phyloP scores from a whole-genome alignment of 2,888 invertebrate genomes.

The Willowsia nigromaculata region DNA sequence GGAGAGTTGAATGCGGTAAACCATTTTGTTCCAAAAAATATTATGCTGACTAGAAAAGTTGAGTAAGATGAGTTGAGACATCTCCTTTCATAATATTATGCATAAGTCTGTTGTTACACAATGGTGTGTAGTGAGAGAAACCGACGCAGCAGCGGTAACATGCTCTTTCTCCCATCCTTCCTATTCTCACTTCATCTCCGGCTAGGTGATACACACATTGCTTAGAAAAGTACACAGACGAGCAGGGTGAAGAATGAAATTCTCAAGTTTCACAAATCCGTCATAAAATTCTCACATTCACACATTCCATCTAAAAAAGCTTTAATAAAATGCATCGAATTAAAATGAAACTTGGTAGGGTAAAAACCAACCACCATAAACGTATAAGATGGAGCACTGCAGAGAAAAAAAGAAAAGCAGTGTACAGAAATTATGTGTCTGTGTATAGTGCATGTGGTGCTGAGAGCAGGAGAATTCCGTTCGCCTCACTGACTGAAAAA shows the following conservation, averaged over 20 bases:
- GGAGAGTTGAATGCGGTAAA: conserved; percentile 23
- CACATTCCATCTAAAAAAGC: conserved; percentile 67
- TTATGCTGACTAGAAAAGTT: conserved; percentile 51
- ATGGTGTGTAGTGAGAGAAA: conserved; percentile 29
- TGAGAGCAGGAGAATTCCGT: conserved; percentile 12
- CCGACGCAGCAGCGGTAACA: neutral
- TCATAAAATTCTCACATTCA: conserved; percentile 69
- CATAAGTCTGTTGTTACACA: conserved; percentile 21
- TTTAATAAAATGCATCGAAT: conserved; percentile 70
- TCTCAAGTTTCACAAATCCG: conserved; percentile 67
- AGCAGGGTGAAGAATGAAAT: conserved; percentile 55
- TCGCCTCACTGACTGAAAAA: conserved; percentile 30
- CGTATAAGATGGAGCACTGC: neutral
- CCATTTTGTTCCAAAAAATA: conserved; percentile 45
- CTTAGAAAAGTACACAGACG: neutral
- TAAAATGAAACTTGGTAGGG: conserved; percentile 59
- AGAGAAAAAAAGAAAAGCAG: conserved; percentile 10
- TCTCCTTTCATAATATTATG: conserved; percentile 48
- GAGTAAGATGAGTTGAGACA: conserved; percentile 51
- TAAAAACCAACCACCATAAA: neutral
- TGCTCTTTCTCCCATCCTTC: neutral
- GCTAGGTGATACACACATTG: neutral
- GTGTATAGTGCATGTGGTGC: neutral
- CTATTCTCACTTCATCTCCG: neutral
- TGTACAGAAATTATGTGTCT: conserved; percentile 2